Percentiles rank a stretch among this genome's conserved stretches.
These are phyloP conservation scores for Channa maculata DNA, from an alignment of 2,113 vertebrate genomes.

Conservation along the genomic window DNA sequence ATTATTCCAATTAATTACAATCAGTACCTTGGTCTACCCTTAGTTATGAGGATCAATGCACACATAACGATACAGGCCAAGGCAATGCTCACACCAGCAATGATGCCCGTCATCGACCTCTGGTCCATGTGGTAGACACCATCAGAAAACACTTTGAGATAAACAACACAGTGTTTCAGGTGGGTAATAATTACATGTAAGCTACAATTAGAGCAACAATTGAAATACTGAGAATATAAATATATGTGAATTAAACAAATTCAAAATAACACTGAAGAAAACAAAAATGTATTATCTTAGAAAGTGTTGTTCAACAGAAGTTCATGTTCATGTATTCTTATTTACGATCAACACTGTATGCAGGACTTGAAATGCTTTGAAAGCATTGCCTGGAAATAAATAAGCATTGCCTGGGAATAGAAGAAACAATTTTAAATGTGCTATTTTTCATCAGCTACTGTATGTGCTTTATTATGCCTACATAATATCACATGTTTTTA, in stretches of 20 bases:
- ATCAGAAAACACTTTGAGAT: slow-evolving; percentile 85
- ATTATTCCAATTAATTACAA: not conserved
- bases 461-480: too few species aligned
- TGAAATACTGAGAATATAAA: not conserved
- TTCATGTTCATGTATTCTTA: not conserved
- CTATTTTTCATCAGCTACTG: too few species aligned
- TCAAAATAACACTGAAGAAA: too few species aligned
- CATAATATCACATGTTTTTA: too few species aligned
- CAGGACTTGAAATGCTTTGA: not conserved
- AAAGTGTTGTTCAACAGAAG: too few species aligned
- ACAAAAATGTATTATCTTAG: too few species aligned
- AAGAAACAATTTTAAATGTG: too few species aligned
- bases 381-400: too few species aligned
- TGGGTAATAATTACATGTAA: slow-evolving; percentile 1
- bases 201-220: not conserved
- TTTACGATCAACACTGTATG: slow-evolving; percentile 2
- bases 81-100: slow-evolving; percentile 95
- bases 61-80: slow-evolving; percentile 94
- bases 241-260: too few species aligned
- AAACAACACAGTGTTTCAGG: slow-evolving; percentile 8
- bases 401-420: too few species aligned
- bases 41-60: slow-evolving; percentile 91
- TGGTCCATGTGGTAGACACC: slow-evolving; percentile 91
- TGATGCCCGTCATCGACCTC: slow-evolving; percentile 93
- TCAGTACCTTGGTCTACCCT: slow-evolving; percentile 89